Evolutionary conservation across 2,888 invertebrate species (phyloP).

Genomic region (Xiphydria camelus): DNA sequence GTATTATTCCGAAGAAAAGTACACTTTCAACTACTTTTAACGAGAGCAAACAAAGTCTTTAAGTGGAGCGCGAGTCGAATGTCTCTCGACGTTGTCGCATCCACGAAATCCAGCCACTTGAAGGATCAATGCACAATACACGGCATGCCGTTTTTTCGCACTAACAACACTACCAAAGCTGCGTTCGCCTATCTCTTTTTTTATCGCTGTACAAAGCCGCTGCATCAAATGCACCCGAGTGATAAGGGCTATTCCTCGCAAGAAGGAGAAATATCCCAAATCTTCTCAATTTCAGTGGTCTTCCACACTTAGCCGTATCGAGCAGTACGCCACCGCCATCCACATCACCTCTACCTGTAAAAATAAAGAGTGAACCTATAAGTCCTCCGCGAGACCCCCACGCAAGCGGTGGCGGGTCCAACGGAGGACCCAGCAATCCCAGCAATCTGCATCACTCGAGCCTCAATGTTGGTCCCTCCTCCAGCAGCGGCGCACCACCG

Average conservation of each 20-base stretch:
- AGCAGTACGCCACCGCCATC: conserved; percentile 79
- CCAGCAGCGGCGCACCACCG: conserved; percentile 41
- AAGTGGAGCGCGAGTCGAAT: too few species aligned
- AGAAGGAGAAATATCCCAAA: too few species aligned
- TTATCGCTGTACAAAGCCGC: not conserved
- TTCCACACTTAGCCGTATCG: conserved; percentile 76
- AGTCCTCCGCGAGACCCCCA: conserved; percentile 89
- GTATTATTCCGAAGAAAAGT: too few species aligned
- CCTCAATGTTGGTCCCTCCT: conserved; percentile 49
- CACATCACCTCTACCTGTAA: conserved; percentile 79
- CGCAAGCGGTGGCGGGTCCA: conserved; percentile 50
- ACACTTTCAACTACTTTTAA: too few species aligned
- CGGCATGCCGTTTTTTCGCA: too few species aligned
- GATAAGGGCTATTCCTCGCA: too few species aligned
- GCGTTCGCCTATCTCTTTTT: not conserved
- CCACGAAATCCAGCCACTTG: too few species aligned
- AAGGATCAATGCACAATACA: too few species aligned
- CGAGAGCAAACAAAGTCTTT: too few species aligned
- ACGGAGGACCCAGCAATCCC: conserved; percentile 56
- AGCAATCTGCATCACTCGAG: conserved; percentile 59
- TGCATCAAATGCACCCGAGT: too few species aligned
- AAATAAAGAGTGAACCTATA: conserved; percentile 94
- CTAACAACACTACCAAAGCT: not conserved
- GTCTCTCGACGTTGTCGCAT: too few species aligned
- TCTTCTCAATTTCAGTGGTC: conserved; percentile 61